phyloP scores from a whole-genome alignment of 2,888 invertebrate genomes.

The Mycalesis mineus region DNA sequence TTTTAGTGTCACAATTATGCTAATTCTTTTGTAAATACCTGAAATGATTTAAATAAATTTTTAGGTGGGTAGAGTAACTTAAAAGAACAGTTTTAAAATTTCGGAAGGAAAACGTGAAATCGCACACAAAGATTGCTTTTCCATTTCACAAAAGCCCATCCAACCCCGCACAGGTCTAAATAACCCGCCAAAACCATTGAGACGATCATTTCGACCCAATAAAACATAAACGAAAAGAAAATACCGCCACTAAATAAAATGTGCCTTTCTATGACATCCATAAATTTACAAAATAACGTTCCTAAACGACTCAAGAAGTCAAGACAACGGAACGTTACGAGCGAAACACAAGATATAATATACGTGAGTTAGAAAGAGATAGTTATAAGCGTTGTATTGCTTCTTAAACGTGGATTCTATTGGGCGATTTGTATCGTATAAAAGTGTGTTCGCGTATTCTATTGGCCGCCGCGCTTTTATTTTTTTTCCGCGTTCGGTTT shows the following conservation, averaged over 20 bases:
- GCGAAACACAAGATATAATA: conserved; percentile 33
- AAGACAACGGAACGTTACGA: conserved; percentile 30
- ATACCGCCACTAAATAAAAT: conserved; percentile 42
- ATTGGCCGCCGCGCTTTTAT: conserved; percentile 42
- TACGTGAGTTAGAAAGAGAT: conserved; percentile 47
- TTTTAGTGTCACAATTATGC: too few relatives aligned
- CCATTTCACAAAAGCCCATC: neutral
- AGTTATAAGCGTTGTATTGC: conserved; percentile 41
- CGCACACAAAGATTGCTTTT: neutral
- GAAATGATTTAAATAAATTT: too few relatives aligned
- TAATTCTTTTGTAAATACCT: too few relatives aligned
- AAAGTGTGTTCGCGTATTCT: conserved; percentile 42
- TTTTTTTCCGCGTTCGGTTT: conserved; percentile 40
- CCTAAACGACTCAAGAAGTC: conserved; percentile 36
- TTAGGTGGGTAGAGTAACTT: too few relatives aligned
- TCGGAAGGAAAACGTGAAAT: neutral
- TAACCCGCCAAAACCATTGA: conserved; percentile 29
- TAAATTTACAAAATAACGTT: conserved; percentile 35
- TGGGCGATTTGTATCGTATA: conserved; percentile 56
- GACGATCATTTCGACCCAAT: conserved; percentile 33
- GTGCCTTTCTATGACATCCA: conserved; percentile 33
- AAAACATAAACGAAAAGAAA: conserved; percentile 37
- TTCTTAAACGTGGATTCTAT: conserved; percentile 52
- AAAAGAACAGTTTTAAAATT: too few relatives aligned
- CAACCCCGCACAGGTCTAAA: conserved; percentile 17